Evolutionary conservation across 2,113 vertebrate species (phyloP), one percentile per base, ranked within the genome.

Genomic region (Bungarus multicinctus): DNA sequence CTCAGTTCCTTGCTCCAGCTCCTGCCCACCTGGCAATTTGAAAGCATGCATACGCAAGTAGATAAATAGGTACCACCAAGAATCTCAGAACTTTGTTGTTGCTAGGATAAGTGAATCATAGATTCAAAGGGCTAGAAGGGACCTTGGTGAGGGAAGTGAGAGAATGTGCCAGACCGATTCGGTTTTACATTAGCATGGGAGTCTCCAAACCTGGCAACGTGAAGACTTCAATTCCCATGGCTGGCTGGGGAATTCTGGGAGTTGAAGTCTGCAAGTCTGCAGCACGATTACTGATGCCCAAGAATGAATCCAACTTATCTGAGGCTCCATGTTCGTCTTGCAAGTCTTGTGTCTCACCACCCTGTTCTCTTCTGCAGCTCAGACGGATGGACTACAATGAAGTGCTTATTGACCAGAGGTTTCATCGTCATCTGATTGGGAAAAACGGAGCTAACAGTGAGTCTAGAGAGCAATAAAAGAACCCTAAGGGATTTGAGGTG

Each of bases 351-450:
- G 34, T 18, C 69, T 81, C 16, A 81, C 69, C 34, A 22, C 6
- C 50, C 54, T 16, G 6, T 81, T 43, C 16, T 43, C 39, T 23
- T 87, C 90, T 34, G 5, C 94, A 98, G 98, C 96, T 98, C 94
- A 97, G 97, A 54, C 97, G 97, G 94, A 98, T 98, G 98, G 97
- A 98, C 96, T 98, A 98, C 97, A 97, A 97, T 0, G 98, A 98
- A 91, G 97, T 98, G 88, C 97, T 96, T 92, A 97, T 98, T 55
- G 97, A 98, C 85, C 98, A 97, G 93, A 98, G 98, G 45, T 98
- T 98, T 96, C 97, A 98, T 92, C 97, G 98, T 92, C 98, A 98
- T 94, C 97, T 98, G 22, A 98, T 98, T 20, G 97, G 98, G 30
- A 98, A 98, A 93, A 98, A 98, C 20, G 98, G 98, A 10, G 95